These are phyloP conservation scores for Carassius gibelio DNA, from an alignment of 2,113 vertebrate genomes.

Conservation along the genomic window DNA sequence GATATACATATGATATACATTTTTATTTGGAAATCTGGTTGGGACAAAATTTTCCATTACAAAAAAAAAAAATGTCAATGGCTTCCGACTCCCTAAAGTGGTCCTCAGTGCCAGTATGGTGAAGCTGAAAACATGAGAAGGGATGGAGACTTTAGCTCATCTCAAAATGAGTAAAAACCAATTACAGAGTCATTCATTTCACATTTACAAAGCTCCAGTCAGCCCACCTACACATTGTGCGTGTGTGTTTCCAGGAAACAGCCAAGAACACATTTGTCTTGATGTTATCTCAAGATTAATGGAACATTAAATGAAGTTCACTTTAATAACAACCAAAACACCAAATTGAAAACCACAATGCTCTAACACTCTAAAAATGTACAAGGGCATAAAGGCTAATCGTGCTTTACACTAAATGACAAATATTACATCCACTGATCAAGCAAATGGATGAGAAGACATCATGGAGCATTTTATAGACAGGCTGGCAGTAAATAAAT, in stretches of 20 bases:
- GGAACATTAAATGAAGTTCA: slow-evolving; percentile 26
- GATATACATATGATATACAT: background rate
- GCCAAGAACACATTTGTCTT: slow-evolving; percentile 8
- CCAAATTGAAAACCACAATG: background rate
- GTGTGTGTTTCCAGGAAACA: background rate
- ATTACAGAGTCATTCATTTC: slow-evolving; percentile 47
- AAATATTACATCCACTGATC: background rate
- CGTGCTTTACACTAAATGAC: background rate
- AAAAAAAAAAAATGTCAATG: background rate
- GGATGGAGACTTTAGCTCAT: slow-evolving; percentile 35
- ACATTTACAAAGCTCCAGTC: slow-evolving; percentile 24
- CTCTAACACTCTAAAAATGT: background rate
- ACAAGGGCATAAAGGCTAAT: background rate
- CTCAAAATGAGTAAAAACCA: slow-evolving; percentile 65
- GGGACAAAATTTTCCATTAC: background rate
- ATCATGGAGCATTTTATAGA: slow-evolving; percentile 1
- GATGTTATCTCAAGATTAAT: slow-evolving; percentile 27
- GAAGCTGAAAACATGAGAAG: slow-evolving; percentile 39
- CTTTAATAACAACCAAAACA: slow-evolving; percentile 20
- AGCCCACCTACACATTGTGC: slow-evolving; percentile 16
- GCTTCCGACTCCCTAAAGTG: background rate
- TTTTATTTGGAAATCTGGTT: background rate
- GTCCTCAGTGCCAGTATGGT: background rate
- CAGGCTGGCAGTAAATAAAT: slow-evolving; percentile 8
- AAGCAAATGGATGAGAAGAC: background rate